Conservation (phyloP, 1,140 invertebrate species). For the Bombus vancouverensis region DNA sequence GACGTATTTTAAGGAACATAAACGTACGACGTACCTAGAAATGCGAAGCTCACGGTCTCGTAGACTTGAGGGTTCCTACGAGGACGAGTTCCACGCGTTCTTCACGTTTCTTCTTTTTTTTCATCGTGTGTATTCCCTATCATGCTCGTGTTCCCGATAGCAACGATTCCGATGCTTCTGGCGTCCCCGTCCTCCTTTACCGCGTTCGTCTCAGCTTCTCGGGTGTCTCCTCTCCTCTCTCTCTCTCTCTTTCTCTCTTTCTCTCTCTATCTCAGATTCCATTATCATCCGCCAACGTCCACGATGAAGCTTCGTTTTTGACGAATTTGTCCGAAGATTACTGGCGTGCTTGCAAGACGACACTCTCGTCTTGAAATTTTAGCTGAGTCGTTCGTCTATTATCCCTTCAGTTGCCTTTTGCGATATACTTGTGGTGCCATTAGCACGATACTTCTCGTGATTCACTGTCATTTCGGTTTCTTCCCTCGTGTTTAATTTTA, state of each 20-base stretch:
- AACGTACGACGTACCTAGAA: conserved; percentile 36
- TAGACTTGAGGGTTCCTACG: conserved; percentile 11
- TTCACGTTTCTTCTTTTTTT: neutral
- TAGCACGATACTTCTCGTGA: conserved; percentile 1
- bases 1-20: conserved; percentile 57
- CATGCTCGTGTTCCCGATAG: neutral
- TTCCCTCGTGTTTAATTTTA: neutral
- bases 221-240: neutral
- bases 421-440: neutral
- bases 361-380: neutral
- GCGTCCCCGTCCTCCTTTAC: conserved; percentile 41
- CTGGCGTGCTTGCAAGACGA: neutral
- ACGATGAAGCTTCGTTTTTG: neutral
- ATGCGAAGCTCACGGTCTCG: neutral
- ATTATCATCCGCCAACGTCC: conserved; percentile 26
- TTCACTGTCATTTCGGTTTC: neutral
- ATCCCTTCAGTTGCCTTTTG: neutral
- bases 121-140: neutral
- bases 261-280: neutral
- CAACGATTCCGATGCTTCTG: conserved; percentile 34
- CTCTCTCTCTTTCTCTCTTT: neutral
- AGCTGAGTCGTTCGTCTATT: neutral
- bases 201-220: neutral
- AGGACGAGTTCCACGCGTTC: conserved; percentile 35
- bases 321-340: conserved; percentile 23